Evolutionary conservation across 2,888 invertebrate species (phyloP), one percentile per base, ranked within the genome.

Genomic region (Stegana nigrithorax): DNA sequence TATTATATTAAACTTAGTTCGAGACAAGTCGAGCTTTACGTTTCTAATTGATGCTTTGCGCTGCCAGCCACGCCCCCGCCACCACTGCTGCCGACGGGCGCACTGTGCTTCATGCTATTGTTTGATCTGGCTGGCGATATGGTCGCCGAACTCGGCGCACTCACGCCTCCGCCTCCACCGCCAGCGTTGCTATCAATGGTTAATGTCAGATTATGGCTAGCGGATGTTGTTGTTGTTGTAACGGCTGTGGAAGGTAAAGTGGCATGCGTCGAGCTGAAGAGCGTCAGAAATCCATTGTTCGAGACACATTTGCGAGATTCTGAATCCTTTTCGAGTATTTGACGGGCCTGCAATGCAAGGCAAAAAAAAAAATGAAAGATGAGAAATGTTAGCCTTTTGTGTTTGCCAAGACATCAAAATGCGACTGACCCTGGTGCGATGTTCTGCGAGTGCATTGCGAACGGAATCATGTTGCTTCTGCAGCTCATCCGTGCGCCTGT

Each of bases 381-480:
- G 10, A n/a, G n/a, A 2, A n/a, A 36, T 10, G 53, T 23, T 53
- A 26, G 17, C 10, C 29, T 10, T 27, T 7, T 10, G 5, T 4
- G n/a, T 1, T 3, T 36, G 4, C 12, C 19, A 14, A 14, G 21
- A 19, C 12, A 44, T 14, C 6, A 44, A 17, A 1, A 53, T 1
- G 19, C 4, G 6, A 36, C 60, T 44, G 81, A 91, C 91, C 87
- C 89, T 91, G 26, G 86, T 81, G 81, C 89, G 90, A 78, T 91
- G 90, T 61, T 91, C 91, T 67, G 90, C 88, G 69, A 93, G 86
- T 65, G 88, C 89, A 70, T 89, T 90, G 73, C 90, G 89, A 67
- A 95, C 91, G 12, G 90, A 89, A 78, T 94, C 93, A 85, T 96
- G 95, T 70, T 92, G 89, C 65, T 91, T 90, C 81, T 91, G 91